Evolutionary conservation across 2,888 invertebrate species (phyloP).

Genomic region (Chrysolina americana): DNA sequence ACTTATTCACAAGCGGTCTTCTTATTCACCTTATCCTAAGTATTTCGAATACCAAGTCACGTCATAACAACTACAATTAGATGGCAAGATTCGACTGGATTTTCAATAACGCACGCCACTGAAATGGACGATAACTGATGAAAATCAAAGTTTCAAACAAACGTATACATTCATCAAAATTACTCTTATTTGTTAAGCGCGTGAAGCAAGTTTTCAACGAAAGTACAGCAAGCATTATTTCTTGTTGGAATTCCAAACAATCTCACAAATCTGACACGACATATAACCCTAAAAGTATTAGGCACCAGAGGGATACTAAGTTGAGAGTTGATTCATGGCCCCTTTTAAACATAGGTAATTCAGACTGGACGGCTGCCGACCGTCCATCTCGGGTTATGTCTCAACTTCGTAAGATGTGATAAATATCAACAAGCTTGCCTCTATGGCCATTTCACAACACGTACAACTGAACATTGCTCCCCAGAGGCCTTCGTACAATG

Average conservation of each 20-base stretch:
- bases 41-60: no score
- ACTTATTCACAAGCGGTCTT: no score
- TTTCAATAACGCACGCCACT: no score
- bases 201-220: no score
- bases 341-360: conserved; percentile 35
- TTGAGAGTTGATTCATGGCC: conserved; percentile 4
- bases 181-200: no score
- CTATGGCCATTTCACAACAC: conserved; percentile 33
- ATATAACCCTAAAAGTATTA: conserved; percentile 1
- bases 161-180: no score
- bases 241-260: background rate
- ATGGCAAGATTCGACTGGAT: no score
- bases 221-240: background rate
- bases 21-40: no score
- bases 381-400: conserved; percentile 39
- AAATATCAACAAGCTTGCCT: conserved; percentile 39
- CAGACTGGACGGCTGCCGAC: conserved; percentile 34
- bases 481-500: conserved; percentile 31
- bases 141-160: no score
- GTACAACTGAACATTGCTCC: conserved; percentile 41
- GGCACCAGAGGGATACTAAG: background rate
- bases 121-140: no score
- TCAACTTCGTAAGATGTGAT: conserved; percentile 42
- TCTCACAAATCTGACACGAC: conserved; percentile 6
- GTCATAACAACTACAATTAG: no score